phyloP scores from a whole-genome alignment of 2,113 vertebrate species.

The Camelus dromedarius region DNA sequence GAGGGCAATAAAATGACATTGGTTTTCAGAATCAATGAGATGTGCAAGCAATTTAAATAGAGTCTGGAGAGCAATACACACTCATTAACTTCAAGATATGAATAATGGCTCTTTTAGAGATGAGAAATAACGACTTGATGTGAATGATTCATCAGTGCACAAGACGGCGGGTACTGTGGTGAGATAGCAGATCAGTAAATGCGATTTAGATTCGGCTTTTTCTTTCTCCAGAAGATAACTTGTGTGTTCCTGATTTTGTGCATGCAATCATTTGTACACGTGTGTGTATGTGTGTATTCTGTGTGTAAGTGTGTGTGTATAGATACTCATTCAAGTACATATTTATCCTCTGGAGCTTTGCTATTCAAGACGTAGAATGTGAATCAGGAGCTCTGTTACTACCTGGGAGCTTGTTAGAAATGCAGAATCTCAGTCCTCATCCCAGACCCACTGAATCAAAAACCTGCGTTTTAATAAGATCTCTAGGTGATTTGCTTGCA shows the following conservation, averaged over 20 bases:
- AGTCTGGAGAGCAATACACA: slow-evolving; percentile 59
- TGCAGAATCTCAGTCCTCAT: neutral
- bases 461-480: slow-evolving; percentile 18
- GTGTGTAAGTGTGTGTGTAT: neutral
- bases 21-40: slow-evolving; percentile 79
- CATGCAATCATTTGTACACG: neutral
- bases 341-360: neutral
- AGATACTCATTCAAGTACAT: neutral
- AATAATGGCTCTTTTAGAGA: slow-evolving; percentile 59
- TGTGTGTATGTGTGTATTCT: neutral
- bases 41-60: slow-evolving; percentile 74
- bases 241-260: neutral
- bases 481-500: neutral
- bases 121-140: slow-evolving; percentile 41
- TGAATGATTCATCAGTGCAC: neutral
- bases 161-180: neutral
- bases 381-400: neutral
- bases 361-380: neutral
- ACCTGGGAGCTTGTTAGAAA: neutral
- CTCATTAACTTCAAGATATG: slow-evolving; percentile 76
- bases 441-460: neutral
- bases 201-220: neutral
- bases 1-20: slow-evolving; percentile 78
- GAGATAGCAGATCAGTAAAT: neutral
- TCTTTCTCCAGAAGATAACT: neutral